phyloP scores from a whole-genome alignment of 1,140 invertebrate species.

The Scaptodrosophila lebanonensis region DNA sequence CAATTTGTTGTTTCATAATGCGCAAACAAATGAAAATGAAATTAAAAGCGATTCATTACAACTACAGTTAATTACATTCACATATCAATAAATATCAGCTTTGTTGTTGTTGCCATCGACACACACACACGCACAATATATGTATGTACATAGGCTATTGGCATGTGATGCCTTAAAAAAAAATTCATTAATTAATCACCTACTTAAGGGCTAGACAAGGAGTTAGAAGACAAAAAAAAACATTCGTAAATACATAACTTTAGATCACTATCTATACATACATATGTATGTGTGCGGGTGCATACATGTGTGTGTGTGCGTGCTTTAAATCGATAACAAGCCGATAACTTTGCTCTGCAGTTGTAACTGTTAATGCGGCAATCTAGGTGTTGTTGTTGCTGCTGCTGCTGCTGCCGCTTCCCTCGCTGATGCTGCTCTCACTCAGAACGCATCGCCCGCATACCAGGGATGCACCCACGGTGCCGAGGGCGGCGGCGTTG shows the following conservation, averaged over 20 bases:
- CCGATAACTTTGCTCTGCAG: too few species aligned
- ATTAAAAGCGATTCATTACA: slow-evolving; percentile 30
- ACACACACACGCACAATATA: too few species aligned
- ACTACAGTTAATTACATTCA: too few species aligned
- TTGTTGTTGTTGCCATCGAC: slow-evolving; percentile 17
- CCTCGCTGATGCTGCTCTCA: background rate
- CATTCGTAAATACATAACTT: background rate
- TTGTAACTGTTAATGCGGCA: background rate
- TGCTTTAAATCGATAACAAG: too few species aligned
- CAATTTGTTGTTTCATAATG: slow-evolving; percentile 16
- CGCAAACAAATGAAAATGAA: slow-evolving; percentile 23
- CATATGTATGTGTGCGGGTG: background rate
- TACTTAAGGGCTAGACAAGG: slow-evolving; percentile 51
- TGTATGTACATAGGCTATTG: too few species aligned
- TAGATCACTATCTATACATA: background rate
- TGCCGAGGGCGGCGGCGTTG: slow-evolving; percentile 74
- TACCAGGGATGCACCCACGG: slow-evolving; percentile 77
- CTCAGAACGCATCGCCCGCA: slow-evolving; percentile 70
- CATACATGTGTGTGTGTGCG: slow-evolving; percentile 7
- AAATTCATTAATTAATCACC: slow-evolving; percentile 62
- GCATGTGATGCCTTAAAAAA: slow-evolving; percentile 61
- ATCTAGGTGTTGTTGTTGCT: too few species aligned
- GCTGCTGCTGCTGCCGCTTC: background rate
- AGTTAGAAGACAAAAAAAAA: slow-evolving; percentile 19
- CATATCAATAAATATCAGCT: too few species aligned